phyloP scores from a whole-genome alignment of 2,888 invertebrate genomes.

The Glaucopsyche alexis region DNA sequence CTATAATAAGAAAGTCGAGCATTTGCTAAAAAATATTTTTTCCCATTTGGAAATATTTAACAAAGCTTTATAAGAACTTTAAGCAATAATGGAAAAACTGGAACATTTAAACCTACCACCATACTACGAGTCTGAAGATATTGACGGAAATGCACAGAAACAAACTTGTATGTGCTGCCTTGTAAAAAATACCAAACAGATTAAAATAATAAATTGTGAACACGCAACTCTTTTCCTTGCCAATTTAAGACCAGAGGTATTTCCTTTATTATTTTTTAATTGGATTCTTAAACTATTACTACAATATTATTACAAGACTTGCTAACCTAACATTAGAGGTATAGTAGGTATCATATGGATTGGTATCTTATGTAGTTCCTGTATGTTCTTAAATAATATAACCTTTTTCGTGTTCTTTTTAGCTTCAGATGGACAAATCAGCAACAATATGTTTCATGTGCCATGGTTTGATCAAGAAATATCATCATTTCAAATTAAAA shows the following conservation, averaged over 20 bases:
- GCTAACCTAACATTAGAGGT: not conserved
- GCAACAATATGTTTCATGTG: constrained; percentile 49
- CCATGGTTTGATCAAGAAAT: constrained; percentile 53
- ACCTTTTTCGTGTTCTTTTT: constrained; percentile 31
- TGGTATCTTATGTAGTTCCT: not conserved
- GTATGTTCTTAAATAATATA: constrained; percentile 2
- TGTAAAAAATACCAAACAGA: constrained; percentile 43
- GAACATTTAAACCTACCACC: constrained; percentile 29
- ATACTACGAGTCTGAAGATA: constrained; percentile 15
- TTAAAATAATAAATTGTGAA: constrained; percentile 50
- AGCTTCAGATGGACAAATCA: constrained; percentile 44
- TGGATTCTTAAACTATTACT: constrained; percentile 28
- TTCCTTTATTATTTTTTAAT: constrained; percentile 27
- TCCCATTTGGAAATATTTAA: not conserved
- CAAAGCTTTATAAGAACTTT: not conserved
- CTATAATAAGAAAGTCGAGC: constrained; percentile 31
- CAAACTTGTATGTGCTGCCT: constrained; percentile 53
- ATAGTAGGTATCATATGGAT: constrained; percentile 7
- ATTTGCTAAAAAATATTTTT: constrained; percentile 26
- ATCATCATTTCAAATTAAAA: constrained; percentile 51
- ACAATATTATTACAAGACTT: not conserved
- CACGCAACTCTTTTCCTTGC: constrained; percentile 50
- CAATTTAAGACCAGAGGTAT: constrained; percentile 50
- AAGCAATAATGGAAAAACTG: constrained; percentile 33
- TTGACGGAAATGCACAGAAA: not conserved